Evolutionary conservation across 1,140 invertebrate species (phyloP).

Genomic region (Tetranychus cinnabarinus): DNA sequence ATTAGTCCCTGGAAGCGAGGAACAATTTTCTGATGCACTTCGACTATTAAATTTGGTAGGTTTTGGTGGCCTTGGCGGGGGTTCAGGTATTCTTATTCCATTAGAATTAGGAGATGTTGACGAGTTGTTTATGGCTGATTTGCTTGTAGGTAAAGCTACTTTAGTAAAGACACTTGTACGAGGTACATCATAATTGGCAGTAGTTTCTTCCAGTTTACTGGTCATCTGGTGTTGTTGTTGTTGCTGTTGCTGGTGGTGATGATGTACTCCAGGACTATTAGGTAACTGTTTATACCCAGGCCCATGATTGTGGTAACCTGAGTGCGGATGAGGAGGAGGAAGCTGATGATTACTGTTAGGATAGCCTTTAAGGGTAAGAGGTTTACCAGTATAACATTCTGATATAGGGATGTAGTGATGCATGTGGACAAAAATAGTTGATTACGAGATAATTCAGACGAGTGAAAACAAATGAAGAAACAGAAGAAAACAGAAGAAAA

Average conservation of each 20-base stretch:
- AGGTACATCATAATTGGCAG: too few relatives aligned
- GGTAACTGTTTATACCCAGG: neutral
- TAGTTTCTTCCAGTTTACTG: neutral
- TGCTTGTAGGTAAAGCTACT: neutral
- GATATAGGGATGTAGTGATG: neutral
- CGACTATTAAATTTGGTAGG: constrained; percentile 8
- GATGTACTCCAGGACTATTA: neutral
- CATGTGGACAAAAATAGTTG: too few relatives aligned
- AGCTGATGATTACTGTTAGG: neutral
- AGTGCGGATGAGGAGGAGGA: neutral
- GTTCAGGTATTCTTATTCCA: neutral
- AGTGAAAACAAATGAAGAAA: too few relatives aligned
- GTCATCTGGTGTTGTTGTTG: neutral
- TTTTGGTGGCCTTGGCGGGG: constrained; percentile 13
- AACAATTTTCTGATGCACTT: constrained; percentile 3
- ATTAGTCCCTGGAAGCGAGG: neutral
- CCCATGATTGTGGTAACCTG: neutral
- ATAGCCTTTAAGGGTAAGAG: neutral
- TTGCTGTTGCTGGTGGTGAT: neutral
- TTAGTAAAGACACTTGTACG: too few relatives aligned
- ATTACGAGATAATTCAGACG: too few relatives aligned
- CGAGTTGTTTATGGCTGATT: neutral
- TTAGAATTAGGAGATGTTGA: neutral
- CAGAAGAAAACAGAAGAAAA: too few relatives aligned
- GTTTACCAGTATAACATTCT: neutral